Evolutionary conservation across 2,888 invertebrate genomes (phyloP).

Genomic region (Neoscelio sp.): DNA sequence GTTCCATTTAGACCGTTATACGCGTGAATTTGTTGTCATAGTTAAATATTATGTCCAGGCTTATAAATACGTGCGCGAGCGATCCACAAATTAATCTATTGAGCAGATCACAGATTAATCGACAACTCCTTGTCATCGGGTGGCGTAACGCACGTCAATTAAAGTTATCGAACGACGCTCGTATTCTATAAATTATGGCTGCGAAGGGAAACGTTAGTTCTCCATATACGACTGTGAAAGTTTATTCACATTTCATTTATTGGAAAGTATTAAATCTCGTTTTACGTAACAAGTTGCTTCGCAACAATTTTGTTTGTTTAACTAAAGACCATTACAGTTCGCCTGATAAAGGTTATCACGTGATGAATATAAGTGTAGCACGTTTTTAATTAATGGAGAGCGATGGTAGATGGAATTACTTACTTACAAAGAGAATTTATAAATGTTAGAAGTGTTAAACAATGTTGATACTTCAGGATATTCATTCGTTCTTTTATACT

Average conservation of each 20-base stretch:
- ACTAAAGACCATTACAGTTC: constrained; percentile 12
- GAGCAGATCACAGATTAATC: constrained; percentile 27
- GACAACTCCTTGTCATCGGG: constrained; percentile 31
- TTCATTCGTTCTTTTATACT: too few relatives aligned
- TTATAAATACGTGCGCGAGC: neutral
- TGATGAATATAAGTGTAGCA: constrained; percentile 4
- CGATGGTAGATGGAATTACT: neutral
- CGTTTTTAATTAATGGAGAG: too few relatives aligned
- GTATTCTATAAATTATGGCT: constrained; percentile 45
- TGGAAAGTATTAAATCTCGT: constrained; percentile 55
- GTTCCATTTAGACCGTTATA: constrained; percentile 10
- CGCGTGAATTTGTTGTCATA: constrained; percentile 1
- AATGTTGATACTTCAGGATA: too few relatives aligned
- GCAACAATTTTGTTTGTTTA: constrained; percentile 12
- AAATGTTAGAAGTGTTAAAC: too few relatives aligned
- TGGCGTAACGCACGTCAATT: constrained; percentile 41
- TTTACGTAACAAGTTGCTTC: constrained; percentile 52
- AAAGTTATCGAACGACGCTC: constrained; percentile 25
- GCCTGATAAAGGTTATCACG: constrained; percentile 6
- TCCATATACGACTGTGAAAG: constrained; percentile 55
- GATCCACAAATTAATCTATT: constrained; percentile 21
- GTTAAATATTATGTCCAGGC: neutral
- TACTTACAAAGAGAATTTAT: too few relatives aligned
- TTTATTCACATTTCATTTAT: constrained; percentile 60
- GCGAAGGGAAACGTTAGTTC: constrained; percentile 26